Percentiles rank a stretch among this genome's conserved stretches.
Evolutionary conservation across 37 sponge, comb jelly and placozoan species (phyloP).

Genomic region (Ianthella basta): DNA sequence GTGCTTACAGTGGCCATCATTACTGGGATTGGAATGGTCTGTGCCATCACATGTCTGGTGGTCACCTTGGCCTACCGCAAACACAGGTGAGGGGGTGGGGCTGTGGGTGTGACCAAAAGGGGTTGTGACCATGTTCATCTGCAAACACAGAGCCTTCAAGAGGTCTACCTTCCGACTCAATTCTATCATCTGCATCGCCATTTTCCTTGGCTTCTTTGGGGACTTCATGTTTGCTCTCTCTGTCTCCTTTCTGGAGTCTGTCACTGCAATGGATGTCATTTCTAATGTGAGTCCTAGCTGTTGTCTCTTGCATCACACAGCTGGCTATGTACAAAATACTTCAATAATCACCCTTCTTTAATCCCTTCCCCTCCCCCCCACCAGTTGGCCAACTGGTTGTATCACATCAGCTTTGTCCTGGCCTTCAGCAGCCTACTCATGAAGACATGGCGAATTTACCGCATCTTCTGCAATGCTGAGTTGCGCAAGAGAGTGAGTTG

Average conservation of each 20-base stretch:
- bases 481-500: conserved; percentile 2
- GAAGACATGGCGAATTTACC: conserved; percentile 28
- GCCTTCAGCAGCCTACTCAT: conserved; percentile 11
- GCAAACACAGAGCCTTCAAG: conserved; percentile 5
- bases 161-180: conserved; percentile 1
- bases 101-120: background rate
- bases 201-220: background rate
- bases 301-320: no score
- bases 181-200: background rate
- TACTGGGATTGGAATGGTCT: conserved; percentile 12
- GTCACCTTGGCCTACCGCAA: conserved; percentile 10
- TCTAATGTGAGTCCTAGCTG: background rate
- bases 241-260: background rate
- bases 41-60: background rate
- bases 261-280: background rate
- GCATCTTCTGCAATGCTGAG: conserved; percentile 21
- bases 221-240: background rate
- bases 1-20: background rate
- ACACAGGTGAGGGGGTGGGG: background rate
- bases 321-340: no score
- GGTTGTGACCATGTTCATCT: background rate
- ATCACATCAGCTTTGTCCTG: background rate
- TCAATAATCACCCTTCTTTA: background rate
- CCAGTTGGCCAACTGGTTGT: background rate
- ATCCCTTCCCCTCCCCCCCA: no score